phyloP scores from a whole-genome alignment of 2,888 invertebrate genomes.

The Calliphora vomitoria region DNA sequence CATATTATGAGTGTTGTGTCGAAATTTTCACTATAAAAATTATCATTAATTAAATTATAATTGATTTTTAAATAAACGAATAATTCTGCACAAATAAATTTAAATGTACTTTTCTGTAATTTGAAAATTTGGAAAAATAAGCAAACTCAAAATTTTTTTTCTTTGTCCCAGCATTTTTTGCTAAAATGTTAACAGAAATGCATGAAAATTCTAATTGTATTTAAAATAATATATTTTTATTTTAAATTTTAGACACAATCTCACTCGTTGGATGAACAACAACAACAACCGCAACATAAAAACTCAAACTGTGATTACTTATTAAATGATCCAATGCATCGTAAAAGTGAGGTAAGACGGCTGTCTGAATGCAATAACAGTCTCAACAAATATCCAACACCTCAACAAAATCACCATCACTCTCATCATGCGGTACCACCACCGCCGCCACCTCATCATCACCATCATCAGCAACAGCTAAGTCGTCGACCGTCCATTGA shows the following conservation, averaged over 20 bases:
- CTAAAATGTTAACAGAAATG: background rate
- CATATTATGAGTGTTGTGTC: no score
- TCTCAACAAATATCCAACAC: constrained; percentile 77
- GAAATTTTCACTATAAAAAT: no score
- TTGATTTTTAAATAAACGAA: no score
- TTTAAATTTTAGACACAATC: constrained; percentile 76
- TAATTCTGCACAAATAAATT: no score
- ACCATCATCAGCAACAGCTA: constrained; percentile 80
- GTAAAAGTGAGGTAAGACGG: constrained; percentile 85
- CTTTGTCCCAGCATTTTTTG: background rate
- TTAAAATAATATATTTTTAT: background rate
- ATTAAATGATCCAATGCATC: constrained; percentile 81
- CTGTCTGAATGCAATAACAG: constrained; percentile 84
- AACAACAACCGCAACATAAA: constrained; percentile 74
- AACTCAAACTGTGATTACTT: constrained; percentile 84
- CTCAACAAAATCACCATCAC: constrained; percentile 76
- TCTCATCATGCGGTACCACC: constrained; percentile 77
- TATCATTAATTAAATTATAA: no score
- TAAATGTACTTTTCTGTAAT: no score
- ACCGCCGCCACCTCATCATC: constrained; percentile 75
- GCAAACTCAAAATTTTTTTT: no score
- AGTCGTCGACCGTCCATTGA: constrained; percentile 86
- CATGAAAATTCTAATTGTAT: no score
- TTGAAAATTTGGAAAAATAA: no score
- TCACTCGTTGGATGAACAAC: constrained; percentile 77